Conservation (phyloP, 2,888 invertebrate species). For the Nomada flava region DNA sequence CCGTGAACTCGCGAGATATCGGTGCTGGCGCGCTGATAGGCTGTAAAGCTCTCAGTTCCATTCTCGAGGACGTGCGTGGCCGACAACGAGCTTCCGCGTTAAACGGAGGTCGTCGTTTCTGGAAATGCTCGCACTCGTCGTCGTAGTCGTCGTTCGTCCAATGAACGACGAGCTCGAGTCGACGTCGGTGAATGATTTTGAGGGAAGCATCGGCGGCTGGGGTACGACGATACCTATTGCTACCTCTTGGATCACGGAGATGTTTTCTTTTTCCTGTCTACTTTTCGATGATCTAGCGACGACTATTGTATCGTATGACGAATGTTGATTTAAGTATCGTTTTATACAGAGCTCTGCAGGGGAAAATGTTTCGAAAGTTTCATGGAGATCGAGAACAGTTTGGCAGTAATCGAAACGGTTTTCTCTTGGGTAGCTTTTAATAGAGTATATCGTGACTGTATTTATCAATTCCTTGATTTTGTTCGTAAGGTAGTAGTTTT, state of each 20-base stretch:
- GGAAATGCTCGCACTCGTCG: conserved; percentile 47
- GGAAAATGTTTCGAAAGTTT: not conserved
- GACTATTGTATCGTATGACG: not conserved
- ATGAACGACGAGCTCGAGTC: conserved; percentile 59
- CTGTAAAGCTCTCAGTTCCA: conserved; percentile 67
- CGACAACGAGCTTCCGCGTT: conserved; percentile 52
- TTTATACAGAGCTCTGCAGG: not conserved
- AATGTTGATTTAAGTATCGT: too few species aligned
- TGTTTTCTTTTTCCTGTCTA: too few species aligned
- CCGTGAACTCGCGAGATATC: conserved; percentile 47
- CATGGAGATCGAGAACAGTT: not conserved
- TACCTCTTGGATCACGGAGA: not conserved
- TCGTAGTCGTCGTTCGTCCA: conserved; percentile 47
- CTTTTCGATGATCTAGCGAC: not conserved
- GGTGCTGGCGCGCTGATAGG: conserved; percentile 56
- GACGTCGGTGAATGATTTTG: conserved; percentile 44
- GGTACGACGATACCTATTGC: conserved; percentile 8
- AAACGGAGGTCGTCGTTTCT: conserved; percentile 61
- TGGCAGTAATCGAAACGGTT: conserved; percentile 10
- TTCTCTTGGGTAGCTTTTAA: not conserved
- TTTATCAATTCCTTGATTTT: conserved; percentile 49
- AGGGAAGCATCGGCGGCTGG: conserved; percentile 68
- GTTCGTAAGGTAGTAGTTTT: not conserved
- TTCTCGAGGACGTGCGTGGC: conserved; percentile 64
- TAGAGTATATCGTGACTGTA: not conserved